A percentile compares a stretch with the other conserved stretches of the same genome.
Conservation (phyloP, 2,797 vertebrate genomes). For the Chloroceryle inda region DNA sequence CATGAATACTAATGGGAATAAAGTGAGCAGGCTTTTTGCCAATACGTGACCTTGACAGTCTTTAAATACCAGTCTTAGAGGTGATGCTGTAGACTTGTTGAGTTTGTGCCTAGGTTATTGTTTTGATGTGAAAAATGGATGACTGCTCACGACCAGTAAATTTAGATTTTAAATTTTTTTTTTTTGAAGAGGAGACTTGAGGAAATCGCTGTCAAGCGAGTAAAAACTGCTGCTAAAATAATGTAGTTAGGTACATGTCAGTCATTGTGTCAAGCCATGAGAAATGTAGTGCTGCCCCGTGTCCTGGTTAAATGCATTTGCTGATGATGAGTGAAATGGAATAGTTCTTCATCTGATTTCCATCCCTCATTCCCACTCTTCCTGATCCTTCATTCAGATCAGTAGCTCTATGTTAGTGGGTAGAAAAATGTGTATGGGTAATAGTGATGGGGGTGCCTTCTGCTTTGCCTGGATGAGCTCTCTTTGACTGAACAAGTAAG, state of each 20-base stretch:
- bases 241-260: background rate
- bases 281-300: constrained; percentile 1
- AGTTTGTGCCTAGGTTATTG: background rate
- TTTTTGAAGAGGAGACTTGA: background rate
- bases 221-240: background rate
- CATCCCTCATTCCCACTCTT: background rate
- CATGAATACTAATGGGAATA: background rate
- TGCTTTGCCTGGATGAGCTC: background rate
- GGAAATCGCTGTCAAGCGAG: background rate
- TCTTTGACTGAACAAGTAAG: background rate
- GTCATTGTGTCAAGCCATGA: background rate
- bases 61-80: background rate
- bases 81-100: background rate
- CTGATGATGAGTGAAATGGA: constrained; percentile 32
- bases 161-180: background rate
- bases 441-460: background rate
- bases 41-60: background rate
- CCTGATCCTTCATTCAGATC: constrained; percentile 34
- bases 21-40: background rate
- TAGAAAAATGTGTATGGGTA: background rate
- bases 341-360: constrained; percentile 52
- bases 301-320: constrained; percentile 30
- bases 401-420: background rate
- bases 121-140: background rate
- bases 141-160: background rate